A percentile compares a stretch with the other conserved stretches of the same genome.
These are phyloP conservation scores for Leptinotarsa defecta DNA, from an alignment of 1,140 invertebrate species.

Conservation along the genomic window DNA sequence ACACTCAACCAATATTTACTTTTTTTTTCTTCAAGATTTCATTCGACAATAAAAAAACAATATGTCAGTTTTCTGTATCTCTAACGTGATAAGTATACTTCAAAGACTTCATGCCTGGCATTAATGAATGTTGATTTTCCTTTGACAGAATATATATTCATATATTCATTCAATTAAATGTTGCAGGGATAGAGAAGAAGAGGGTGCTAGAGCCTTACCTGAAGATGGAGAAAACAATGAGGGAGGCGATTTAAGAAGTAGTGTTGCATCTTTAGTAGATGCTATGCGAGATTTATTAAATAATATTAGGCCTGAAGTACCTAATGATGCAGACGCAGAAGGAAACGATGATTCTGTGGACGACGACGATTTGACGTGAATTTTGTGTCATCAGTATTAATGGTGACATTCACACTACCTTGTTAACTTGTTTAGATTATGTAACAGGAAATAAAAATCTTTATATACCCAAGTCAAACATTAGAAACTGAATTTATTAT, in stretches of 20 bases:
- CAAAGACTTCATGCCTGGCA: background rate
- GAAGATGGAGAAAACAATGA: slow-evolving; percentile 38
- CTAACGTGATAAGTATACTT: background rate
- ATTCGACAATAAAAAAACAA: no score
- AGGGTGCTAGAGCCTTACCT: slow-evolving; percentile 48
- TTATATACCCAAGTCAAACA: background rate
- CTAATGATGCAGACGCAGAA: slow-evolving; percentile 57
- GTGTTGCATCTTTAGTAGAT: slow-evolving; percentile 68
- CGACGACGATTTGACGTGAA: slow-evolving; percentile 36
- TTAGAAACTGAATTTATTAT: background rate
- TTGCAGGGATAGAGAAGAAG: slow-evolving; percentile 38
- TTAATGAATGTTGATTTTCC: background rate
- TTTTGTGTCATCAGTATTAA: background rate
- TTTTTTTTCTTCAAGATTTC: no score
- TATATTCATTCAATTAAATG: background rate
- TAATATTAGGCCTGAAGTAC: slow-evolving; percentile 63
- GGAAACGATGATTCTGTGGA: slow-evolving; percentile 53
- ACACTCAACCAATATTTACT: no score
- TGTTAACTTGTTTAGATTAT: slow-evolving; percentile 8
- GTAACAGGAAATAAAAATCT: slow-evolving; percentile 1
- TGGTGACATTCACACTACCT: background rate
- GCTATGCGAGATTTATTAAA: slow-evolving; percentile 74
- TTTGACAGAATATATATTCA: background rate
- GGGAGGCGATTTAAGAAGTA: slow-evolving; percentile 62
- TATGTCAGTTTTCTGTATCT: no score